Conservation (phyloP, 2,888 invertebrate species). For the Drosophila birchii region DNA sequence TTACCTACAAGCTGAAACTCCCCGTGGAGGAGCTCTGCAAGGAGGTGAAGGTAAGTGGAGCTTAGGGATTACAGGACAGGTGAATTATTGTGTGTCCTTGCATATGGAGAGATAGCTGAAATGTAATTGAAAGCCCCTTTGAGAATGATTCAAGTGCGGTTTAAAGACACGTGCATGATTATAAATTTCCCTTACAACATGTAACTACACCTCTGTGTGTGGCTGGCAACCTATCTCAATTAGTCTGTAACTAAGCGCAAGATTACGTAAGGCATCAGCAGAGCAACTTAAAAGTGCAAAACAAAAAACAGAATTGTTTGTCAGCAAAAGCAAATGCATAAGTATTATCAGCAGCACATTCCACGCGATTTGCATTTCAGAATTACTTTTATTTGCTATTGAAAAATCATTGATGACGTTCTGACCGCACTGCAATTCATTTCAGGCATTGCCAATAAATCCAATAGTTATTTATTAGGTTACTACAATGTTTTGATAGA, state of each 20-base stretch:
- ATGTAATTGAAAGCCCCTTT: slow-evolving; percentile 18
- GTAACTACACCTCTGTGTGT: not conserved
- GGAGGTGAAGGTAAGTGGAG: slow-evolving; percentile 91
- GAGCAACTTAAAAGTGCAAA: slow-evolving; percentile 1
- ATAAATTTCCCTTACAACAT: not conserved
- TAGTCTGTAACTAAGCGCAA: slow-evolving; percentile 8
- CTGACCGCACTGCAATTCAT: not conserved
- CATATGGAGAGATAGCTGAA: not conserved
- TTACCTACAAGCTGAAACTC: slow-evolving; percentile 90
- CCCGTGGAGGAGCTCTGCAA: slow-evolving; percentile 91
- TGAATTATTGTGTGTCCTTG: not conserved
- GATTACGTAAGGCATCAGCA: slow-evolving; percentile 2
- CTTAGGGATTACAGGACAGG: slow-evolving; percentile 3
- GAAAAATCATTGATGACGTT: not conserved
- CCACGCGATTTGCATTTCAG: not conserved
- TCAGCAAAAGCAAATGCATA: not conserved
- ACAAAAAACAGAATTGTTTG: slow-evolving; percentile 6
- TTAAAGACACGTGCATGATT: slow-evolving; percentile 11
- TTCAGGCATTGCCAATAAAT: too few species aligned
- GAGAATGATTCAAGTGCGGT: slow-evolving; percentile 11
- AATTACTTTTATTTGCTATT: slow-evolving; percentile 2
- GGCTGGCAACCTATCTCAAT: slow-evolving; percentile 13
- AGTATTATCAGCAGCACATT: not conserved
- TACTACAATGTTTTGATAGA: not conserved
- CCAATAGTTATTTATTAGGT: not conserved